phyloP scores from a whole-genome alignment of 2,888 invertebrate genomes.

The Melanostoma mellinum region DNA sequence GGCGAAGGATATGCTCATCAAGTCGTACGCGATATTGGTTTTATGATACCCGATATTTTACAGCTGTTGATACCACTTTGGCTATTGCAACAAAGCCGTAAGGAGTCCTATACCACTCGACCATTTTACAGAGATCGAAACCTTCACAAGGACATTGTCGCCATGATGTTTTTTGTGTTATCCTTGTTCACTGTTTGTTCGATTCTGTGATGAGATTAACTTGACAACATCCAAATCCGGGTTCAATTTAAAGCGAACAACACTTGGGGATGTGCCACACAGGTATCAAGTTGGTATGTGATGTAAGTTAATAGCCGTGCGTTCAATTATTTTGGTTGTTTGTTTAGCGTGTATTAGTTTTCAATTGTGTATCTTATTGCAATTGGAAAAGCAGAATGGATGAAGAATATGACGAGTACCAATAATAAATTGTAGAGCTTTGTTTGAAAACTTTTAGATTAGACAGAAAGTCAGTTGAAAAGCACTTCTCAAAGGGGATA shows the following conservation, averaged over 20 bases:
- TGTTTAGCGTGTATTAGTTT: neutral
- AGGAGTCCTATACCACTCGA: constrained; percentile 79
- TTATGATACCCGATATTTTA: constrained; percentile 87
- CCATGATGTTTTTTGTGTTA: constrained; percentile 80
- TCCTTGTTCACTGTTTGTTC: constrained; percentile 81
- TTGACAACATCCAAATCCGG: constrained; percentile 60
- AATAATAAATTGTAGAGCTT: too few species aligned
- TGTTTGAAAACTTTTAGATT: too few species aligned
- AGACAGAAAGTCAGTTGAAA: too few species aligned
- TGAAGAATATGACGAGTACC: too few species aligned
- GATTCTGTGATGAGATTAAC: constrained; percentile 78
- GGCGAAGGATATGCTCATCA: constrained; percentile 87
- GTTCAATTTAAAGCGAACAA: constrained; percentile 74
- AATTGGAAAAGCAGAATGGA: too few species aligned
- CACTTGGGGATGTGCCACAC: constrained; percentile 73
- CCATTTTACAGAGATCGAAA: constrained; percentile 81
- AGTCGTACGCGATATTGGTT: constrained; percentile 86
- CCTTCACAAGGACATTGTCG: constrained; percentile 80
- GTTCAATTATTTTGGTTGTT: constrained; percentile 28
- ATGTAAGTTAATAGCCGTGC: constrained; percentile 61
- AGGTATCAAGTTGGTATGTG: constrained; percentile 45
- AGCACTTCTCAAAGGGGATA: too few species aligned
- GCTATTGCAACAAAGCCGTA: constrained; percentile 81
- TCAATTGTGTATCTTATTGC: too few species aligned
- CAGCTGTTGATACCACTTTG: constrained; percentile 85